Evolutionary conservation across 2,113 vertebrate genomes (phyloP).

Genomic region (Acanthisitta chloris): DNA sequence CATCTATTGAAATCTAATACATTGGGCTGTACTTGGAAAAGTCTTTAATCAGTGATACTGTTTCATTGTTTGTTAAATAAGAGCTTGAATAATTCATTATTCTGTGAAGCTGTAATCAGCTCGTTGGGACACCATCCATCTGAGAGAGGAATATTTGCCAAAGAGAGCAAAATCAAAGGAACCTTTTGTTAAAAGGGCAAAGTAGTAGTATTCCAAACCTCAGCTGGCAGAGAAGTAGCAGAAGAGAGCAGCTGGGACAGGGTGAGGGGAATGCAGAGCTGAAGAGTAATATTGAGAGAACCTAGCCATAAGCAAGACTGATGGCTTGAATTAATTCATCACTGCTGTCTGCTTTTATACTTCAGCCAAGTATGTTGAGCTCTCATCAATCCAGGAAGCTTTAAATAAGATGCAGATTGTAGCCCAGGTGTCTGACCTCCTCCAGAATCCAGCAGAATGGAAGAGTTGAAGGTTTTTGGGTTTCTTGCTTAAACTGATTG

Average conservation of each 20-base stretch:
- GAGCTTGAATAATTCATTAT: background rate
- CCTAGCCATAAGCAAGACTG: background rate
- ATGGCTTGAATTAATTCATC: background rate
- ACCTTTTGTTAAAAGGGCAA: background rate
- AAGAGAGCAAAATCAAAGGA: background rate
- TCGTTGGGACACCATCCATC: background rate
- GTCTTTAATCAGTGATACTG: background rate
- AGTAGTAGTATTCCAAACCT: background rate
- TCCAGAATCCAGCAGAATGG: background rate
- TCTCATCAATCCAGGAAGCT: background rate
- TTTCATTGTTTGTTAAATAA: background rate
- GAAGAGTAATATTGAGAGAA: background rate
- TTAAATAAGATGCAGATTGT: background rate
- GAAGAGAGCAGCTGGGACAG: background rate
- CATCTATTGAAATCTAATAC: background rate
- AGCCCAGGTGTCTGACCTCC: background rate
- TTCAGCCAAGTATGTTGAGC: background rate
- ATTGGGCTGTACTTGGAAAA: background rate
- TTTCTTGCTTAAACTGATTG: background rate
- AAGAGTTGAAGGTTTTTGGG: background rate
- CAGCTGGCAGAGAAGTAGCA: background rate
- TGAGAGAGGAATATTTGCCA: background rate
- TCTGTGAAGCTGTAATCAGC: background rate
- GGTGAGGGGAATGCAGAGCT: background rate
- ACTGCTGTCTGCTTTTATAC: background rate